Evolutionary conservation across 2,113 vertebrate genomes (phyloP), one percentile per base, ranked within the genome.

Genomic region (Tympanuchus pallidicinctus): DNA sequence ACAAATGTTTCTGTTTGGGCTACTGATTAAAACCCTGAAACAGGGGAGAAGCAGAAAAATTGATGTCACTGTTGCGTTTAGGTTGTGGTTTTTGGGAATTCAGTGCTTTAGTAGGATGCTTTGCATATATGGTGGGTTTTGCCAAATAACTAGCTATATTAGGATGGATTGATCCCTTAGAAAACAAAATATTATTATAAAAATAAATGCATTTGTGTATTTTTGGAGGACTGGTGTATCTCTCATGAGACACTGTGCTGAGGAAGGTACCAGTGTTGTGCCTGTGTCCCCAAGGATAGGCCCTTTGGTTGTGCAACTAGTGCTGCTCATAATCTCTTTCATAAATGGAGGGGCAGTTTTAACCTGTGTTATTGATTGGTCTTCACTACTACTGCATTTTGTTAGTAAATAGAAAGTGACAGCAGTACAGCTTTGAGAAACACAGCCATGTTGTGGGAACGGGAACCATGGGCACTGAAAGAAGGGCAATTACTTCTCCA

Each of bases 11-110:
- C 92, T 67, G 40, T 84, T 88, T 57, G 45, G n/a, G 36, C 59
- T 90, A 60, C 70, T 90, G 85, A 94, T 94, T 92, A 93, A 95
- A 95, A 15, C 60, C 27, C 52, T 73, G 54, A 59, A 78, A 11
- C 65, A 74, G 38, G 83, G 73, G 70, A 69, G 74, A 89, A 77
- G 21, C 67, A 82, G 66, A 70, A 70, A 36, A 28, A 82, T 12
- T 47, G 56, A 12, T 84, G 43, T 72, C 76, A 27, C 54, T 72
- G 36, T 80, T 86, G 0, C 0, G 65, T 88, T 78, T 84, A 50
- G 63, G 89, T 59, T 80, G 38, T 56, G 67, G 65, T 80, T 43
- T 92, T n/a, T 57, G 67, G 85, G 61, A 92, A 90, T 72, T 2
- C 61, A 50, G 66, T 24, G 28, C 32, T 48, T 42, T 77, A 5